A percentile compares a stretch with the other conserved stretches of the same genome.
These are phyloP conservation scores for Crenuchus spilurus DNA, from an alignment of 2,797 vertebrate genomes.

Conservation along the genomic window DNA sequence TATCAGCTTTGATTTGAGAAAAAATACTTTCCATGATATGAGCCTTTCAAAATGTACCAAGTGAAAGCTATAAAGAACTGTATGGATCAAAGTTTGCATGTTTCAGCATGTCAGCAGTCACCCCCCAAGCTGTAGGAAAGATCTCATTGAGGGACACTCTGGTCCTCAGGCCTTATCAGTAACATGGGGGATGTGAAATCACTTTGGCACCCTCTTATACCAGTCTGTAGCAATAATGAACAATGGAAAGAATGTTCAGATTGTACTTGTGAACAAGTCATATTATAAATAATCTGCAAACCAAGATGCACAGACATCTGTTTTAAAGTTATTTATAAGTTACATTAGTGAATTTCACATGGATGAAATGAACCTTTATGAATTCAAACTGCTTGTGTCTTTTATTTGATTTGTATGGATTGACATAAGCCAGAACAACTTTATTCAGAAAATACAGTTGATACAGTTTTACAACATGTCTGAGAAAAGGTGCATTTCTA, in stretches of 20 bases:
- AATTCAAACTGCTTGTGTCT: slow-evolving; percentile 69
- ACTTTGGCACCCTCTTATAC: slow-evolving; percentile 25
- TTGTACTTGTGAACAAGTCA: too few species aligned
- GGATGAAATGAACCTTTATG: not conserved
- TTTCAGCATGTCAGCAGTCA: slow-evolving; percentile 20
- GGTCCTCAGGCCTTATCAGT: slow-evolving; percentile 33
- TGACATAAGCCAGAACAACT: slow-evolving; percentile 79
- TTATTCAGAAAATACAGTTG: slow-evolving; percentile 77
- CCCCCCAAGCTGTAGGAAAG: slow-evolving; percentile 1
- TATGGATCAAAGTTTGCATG: not conserved
- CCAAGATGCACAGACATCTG: not conserved
- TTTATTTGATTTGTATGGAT: slow-evolving; percentile 85
- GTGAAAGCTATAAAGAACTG: not conserved
- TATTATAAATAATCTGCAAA: not conserved
- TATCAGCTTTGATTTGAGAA: too few species aligned
- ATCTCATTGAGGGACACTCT: slow-evolving; percentile 16
- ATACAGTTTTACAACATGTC: slow-evolving; percentile 59
- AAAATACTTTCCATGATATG: not conserved
- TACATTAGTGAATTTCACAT: not conserved
- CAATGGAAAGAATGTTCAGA: slow-evolving; percentile 34
- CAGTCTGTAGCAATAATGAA: not conserved
- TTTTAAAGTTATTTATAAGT: not conserved
- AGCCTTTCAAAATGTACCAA: not conserved
- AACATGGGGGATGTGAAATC: not conserved
- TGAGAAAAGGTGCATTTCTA: slow-evolving; percentile 56